Evolutionary conservation across 2,113 vertebrate genomes (phyloP), one percentile per base, ranked within the genome.

Genomic region (Entosphenus tridentatus): DNA sequence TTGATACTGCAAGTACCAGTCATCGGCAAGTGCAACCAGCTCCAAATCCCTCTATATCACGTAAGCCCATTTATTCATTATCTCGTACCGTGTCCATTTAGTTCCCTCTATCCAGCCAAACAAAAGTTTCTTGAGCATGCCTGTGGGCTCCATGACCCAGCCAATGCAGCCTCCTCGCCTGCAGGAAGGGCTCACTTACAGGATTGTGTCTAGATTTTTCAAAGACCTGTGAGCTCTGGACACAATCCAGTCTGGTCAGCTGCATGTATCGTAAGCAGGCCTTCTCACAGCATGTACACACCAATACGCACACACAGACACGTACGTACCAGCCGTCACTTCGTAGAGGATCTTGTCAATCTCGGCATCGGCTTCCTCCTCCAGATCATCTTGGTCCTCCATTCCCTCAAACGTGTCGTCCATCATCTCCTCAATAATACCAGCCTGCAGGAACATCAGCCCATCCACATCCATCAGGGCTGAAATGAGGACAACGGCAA

Each of bases 341-440:
- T 98, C 92, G 78, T 87, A 98, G 12, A 98, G 85, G 76, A 98
- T 97, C 78, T 80, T 93, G 72, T 97, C 93, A 1, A 98, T 86
- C 75, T 98, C 93, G 57, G 82, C 84, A 76, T 96, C 89, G 0
- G 87, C 91, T 74, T 77, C 87, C 74, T 97, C 93, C 73, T 98
- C 92, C 92, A 97, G 95, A 58, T 97, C 93, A 55, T 97, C 92
- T 73, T 86, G 86, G 71, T 98, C 93, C 2, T 96, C 93, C 87
- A 97, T 83, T 74, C 86, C 80, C 76, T 95, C 92, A 76, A 98
- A 85, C 1, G 89, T 93, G 71, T 98, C 93, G 73, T 98, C 93
- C 71, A 98, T 70, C 89, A 98, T 98, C 69, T 98, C 93, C 74
- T 98, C 93, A 78, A 98, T 98, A 70, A 98, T 95, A 8, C 93